Percentiles rank a stretch among this genome's conserved stretches.
phyloP scores from a whole-genome alignment of 1,140 invertebrate genomes.

The Tetragonula clypearis region DNA sequence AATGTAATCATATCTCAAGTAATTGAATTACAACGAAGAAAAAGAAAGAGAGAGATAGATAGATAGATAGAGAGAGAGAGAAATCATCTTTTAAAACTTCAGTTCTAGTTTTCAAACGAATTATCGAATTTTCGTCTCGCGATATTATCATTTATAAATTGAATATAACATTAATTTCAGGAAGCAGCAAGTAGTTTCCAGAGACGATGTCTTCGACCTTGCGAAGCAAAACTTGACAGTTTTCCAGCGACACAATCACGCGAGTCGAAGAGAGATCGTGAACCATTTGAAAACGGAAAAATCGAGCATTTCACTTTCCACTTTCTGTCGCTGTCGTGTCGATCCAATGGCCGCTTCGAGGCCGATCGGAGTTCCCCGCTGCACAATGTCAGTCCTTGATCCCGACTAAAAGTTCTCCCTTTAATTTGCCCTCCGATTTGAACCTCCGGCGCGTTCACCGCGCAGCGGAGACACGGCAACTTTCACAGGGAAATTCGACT shows the following conservation, averaged over 20 bases:
- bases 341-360: neutral
- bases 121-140: neutral
- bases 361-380: conserved; percentile 5
- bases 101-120: neutral
- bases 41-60: too few relatives aligned
- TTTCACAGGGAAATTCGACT: neutral
- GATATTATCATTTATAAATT: too few relatives aligned
- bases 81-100: neutral
- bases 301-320: neutral
- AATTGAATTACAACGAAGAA: neutral
- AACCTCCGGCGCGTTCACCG: too few relatives aligned
- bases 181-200: too few relatives aligned
- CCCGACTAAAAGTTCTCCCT: neutral
- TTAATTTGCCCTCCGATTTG: neutral
- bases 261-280: neutral
- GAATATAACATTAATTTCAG: too few relatives aligned
- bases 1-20: neutral
- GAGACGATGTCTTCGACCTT: too few relatives aligned
- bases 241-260: neutral
- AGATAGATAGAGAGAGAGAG: neutral
- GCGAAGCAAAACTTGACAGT: neutral
- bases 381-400: neutral
- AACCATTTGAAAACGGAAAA: neutral
- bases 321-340: too few relatives aligned
- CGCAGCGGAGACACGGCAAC: too few relatives aligned